Evolutionary conservation across 2,888 invertebrate species (phyloP).

Genomic region (Ormyrus thymus): DNA sequence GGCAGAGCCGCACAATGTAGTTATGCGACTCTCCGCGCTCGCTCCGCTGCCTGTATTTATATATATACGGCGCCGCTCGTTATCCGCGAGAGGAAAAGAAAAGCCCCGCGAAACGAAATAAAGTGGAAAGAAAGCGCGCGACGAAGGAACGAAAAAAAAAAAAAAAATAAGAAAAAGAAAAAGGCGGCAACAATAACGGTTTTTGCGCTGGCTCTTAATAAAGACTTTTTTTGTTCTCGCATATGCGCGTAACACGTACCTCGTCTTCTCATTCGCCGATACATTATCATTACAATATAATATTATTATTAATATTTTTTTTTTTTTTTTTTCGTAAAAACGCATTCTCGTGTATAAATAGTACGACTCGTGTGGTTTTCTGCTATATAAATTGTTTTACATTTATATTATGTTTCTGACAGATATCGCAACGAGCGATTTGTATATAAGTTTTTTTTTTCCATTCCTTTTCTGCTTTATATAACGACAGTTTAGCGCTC

Average conservation of each 20-base stretch:
- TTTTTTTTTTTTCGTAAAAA: constrained; percentile 47
- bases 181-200: constrained; percentile 15
- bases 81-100: constrained; percentile 25
- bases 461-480: neutral
- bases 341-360: constrained; percentile 55
- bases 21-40: no score
- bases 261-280: constrained; percentile 18
- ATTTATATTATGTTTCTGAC: constrained; percentile 56
- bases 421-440: constrained; percentile 50
- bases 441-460: constrained; percentile 34
- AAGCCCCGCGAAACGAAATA: constrained; percentile 27
- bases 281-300: constrained; percentile 31
- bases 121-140: constrained; percentile 26
- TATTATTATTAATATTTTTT: constrained; percentile 23
- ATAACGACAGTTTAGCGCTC: constrained; percentile 47
- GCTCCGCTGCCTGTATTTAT: constrained; percentile 1
- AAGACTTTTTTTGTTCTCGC: constrained; percentile 9
- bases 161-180: constrained; percentile 27
- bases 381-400: constrained; percentile 55
- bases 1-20: no score
- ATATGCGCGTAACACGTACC: constrained; percentile 30
- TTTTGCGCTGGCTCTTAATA: constrained; percentile 17
- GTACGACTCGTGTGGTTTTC: constrained; percentile 47
- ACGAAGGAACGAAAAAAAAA: neutral
- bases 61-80: constrained; percentile 8